Conservation (phyloP, 2,888 invertebrate genomes). For the Ischnura elegans region DNA sequence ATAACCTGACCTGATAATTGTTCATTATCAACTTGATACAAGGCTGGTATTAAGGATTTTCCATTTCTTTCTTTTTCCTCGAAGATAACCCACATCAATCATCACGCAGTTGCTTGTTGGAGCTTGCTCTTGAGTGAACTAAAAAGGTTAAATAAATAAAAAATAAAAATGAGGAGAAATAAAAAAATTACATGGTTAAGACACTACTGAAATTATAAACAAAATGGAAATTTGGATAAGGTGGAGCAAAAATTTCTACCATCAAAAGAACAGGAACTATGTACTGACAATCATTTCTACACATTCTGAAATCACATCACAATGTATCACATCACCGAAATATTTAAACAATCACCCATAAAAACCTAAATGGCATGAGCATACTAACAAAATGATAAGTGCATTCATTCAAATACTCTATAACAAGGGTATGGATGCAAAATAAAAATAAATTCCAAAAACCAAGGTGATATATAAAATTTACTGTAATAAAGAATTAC, state of each 20-base stretch:
- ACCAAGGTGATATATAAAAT: too few species aligned
- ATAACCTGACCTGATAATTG: constrained; percentile 45
- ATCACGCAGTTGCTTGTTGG: constrained; percentile 45
- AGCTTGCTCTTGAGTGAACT: constrained; percentile 44
- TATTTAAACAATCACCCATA: neutral
- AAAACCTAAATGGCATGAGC: neutral
- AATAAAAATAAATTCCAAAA: too few species aligned
- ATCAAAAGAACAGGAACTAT: neutral
- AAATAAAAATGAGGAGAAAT: constrained; percentile 32
- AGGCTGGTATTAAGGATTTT: constrained; percentile 7
- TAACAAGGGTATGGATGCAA: too few species aligned
- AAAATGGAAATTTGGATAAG: constrained; percentile 71
- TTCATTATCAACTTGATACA: constrained; percentile 40
- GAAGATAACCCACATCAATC: constrained; percentile 46
- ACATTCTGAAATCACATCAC: neutral
- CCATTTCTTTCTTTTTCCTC: constrained; percentile 51
- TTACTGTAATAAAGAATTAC: too few species aligned
- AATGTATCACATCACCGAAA: neutral
- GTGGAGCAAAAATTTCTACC: neutral
- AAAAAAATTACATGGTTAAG: neutral
- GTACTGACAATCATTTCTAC: neutral
- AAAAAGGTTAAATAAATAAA: constrained; percentile 56
- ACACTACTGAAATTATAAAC: neutral
- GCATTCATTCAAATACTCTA: neutral
- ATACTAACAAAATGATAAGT: neutral